Evolutionary conservation across 2,797 vertebrate genomes (phyloP).

Genomic region (Rhinophrynus dorsalis): DNA sequence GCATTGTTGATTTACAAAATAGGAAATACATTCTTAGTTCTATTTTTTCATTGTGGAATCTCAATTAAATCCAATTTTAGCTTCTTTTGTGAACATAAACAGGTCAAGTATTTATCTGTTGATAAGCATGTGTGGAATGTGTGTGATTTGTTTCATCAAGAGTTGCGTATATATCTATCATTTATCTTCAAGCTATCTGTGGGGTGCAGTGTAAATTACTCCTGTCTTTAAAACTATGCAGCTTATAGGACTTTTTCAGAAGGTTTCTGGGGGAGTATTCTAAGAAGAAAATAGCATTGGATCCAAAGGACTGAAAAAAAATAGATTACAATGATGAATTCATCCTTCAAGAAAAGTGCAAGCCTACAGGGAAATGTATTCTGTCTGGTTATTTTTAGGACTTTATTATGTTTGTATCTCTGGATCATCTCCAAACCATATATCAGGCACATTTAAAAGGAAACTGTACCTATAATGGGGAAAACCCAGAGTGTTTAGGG

Average conservation of each 20-base stretch:
- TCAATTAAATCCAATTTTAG: not conserved
- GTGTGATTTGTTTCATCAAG: not conserved
- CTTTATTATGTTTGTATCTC: not conserved
- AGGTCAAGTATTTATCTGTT: not conserved
- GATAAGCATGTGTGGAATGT: constrained; percentile 1
- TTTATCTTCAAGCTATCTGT: not conserved
- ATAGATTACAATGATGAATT: not conserved
- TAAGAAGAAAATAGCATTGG: not conserved
- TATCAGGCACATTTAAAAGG: no score
- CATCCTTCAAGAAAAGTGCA: not conserved
- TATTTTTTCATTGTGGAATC: no score
- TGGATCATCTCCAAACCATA: not conserved
- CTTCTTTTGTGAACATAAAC: not conserved
- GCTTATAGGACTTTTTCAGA: not conserved
- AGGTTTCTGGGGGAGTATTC: not conserved
- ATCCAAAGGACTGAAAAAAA: not conserved
- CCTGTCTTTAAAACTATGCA: not conserved
- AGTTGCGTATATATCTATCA: not conserved
- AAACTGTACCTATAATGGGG: no score
- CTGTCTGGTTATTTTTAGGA: not conserved
- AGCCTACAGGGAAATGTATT: not conserved
- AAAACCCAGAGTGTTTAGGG: no score
- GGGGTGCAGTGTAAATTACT: not conserved
- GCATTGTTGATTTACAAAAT: no score
- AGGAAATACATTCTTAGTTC: no score